These are phyloP conservation scores for Callipepla californica DNA, from an alignment of 2,113 vertebrate species.

Conservation along the genomic window DNA sequence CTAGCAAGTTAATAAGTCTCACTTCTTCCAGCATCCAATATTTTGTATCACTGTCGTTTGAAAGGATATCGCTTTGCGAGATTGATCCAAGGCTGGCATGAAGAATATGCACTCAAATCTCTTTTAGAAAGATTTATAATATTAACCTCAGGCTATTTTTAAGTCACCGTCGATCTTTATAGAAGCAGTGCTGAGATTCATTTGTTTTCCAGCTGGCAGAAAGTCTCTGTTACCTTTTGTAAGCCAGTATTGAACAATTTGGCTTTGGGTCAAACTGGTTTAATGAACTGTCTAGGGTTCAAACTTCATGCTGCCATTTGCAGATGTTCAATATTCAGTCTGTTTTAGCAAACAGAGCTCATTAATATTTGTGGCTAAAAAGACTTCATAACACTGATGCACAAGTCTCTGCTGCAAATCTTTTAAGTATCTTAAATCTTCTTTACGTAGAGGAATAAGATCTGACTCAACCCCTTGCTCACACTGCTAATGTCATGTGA, in stretches of 20 bases:
- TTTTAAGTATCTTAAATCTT: slow-evolving; percentile 62
- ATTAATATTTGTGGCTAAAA: slow-evolving; percentile 67
- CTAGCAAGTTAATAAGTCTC: slow-evolving; percentile 45
- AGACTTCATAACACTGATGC: slow-evolving; percentile 56
- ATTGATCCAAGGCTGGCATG: slow-evolving; percentile 80
- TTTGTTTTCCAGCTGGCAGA: slow-evolving; percentile 81
- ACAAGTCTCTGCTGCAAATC: slow-evolving; percentile 16
- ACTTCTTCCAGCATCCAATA: slow-evolving; percentile 66
- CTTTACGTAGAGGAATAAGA: slow-evolving; percentile 5
- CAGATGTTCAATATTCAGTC: slow-evolving; percentile 61
- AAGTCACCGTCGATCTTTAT: slow-evolving; percentile 80
- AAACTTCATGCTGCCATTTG: slow-evolving; percentile 65
- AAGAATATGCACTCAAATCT: slow-evolving; percentile 83
- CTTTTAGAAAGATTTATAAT: slow-evolving; percentile 86
- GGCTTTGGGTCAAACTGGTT: slow-evolving; percentile 78
- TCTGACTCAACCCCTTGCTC: background rate
- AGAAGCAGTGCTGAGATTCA: slow-evolving; percentile 78
- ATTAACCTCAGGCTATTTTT: slow-evolving; percentile 84
- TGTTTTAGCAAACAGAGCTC: slow-evolving; percentile 63
- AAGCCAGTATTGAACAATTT: slow-evolving; percentile 78
- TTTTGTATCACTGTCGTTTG: slow-evolving; percentile 75
- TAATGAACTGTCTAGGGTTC: slow-evolving; percentile 70
- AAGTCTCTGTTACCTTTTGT: slow-evolving; percentile 79
- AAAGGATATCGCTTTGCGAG: slow-evolving; percentile 75
- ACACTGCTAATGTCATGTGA: background rate